These are phyloP conservation scores for Oncorhynchus masou DNA, from an alignment of 2,113 vertebrate genomes.

Conservation along the genomic window DNA sequence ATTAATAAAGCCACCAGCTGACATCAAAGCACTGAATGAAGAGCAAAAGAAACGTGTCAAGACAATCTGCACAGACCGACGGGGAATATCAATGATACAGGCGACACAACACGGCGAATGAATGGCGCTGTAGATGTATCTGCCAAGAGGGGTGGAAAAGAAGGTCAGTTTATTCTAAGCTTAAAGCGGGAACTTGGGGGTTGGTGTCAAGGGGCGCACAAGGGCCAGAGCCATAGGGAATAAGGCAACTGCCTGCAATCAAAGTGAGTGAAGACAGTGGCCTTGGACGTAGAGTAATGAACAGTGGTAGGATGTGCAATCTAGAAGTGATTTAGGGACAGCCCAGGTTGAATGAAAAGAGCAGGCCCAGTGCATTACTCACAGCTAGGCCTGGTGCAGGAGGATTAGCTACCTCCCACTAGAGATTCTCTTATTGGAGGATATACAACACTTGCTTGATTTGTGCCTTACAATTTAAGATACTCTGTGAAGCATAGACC, in stretches of 20 bases:
- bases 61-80: constrained; percentile 45
- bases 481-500: neutral
- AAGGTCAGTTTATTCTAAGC: constrained; percentile 22
- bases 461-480: neutral
- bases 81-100: constrained; percentile 5
- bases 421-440: constrained; percentile 22
- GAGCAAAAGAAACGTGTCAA: constrained; percentile 40
- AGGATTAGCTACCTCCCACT: neutral
- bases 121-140: constrained; percentile 26
- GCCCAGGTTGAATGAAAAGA: neutral
- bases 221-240: neutral
- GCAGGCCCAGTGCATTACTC: neutral
- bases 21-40: constrained; percentile 54
- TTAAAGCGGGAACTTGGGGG: neutral
- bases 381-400: constrained; percentile 6
- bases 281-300: neutral
- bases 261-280: neutral
- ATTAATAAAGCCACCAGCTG: constrained; percentile 1
- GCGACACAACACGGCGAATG: neutral
- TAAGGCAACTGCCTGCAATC: neutral
- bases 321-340: neutral
- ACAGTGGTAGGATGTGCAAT: neutral
- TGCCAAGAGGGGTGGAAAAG: constrained; percentile 8
- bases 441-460: constrained; percentile 16
- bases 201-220: neutral